These are phyloP conservation scores for Diarsia brunnea DNA, from an alignment of 2,888 invertebrate species.

Conservation along the genomic window DNA sequence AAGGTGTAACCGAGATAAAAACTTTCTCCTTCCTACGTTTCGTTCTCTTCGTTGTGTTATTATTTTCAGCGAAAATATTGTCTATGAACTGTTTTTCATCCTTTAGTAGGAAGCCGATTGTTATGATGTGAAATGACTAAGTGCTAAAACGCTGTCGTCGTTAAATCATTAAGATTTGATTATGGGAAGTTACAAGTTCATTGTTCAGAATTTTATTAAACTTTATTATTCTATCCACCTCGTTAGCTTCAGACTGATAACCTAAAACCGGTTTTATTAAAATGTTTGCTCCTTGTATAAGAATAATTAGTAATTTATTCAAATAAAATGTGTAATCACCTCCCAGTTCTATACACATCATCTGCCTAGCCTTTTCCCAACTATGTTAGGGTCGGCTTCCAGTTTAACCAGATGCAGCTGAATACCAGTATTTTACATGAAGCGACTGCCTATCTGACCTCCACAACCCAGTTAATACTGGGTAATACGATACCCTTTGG, in stretches of 20 bases:
- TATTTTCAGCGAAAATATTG: conserved; percentile 28
- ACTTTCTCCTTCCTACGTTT: conserved; percentile 33
- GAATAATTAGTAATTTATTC: neutral
- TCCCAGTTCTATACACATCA: neutral
- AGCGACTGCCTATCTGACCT: too few relatives aligned
- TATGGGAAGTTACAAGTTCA: neutral
- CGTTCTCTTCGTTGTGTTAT: conserved; percentile 34
- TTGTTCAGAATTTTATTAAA: neutral
- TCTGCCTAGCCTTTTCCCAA: too few relatives aligned
- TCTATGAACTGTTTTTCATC: conserved; percentile 15
- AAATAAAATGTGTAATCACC: neutral
- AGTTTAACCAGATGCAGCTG: too few relatives aligned
- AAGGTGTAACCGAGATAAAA: conserved; percentile 46
- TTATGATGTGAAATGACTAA: neutral
- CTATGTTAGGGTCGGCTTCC: too few relatives aligned
- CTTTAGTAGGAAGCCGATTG: neutral
- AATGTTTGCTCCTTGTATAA: neutral
- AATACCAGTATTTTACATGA: too few relatives aligned
- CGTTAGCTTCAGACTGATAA: neutral
- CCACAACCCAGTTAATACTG: too few relatives aligned
- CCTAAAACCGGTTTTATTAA: neutral
- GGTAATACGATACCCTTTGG: too few relatives aligned
- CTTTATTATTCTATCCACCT: neutral
- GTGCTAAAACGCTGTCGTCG: neutral
- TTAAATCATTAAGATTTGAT: neutral